Percentiles rank a stretch among this genome's conserved stretches.
phyloP scores from a whole-genome alignment of 2,888 invertebrate genomes.

The Bhutanitis thaidina region DNA sequence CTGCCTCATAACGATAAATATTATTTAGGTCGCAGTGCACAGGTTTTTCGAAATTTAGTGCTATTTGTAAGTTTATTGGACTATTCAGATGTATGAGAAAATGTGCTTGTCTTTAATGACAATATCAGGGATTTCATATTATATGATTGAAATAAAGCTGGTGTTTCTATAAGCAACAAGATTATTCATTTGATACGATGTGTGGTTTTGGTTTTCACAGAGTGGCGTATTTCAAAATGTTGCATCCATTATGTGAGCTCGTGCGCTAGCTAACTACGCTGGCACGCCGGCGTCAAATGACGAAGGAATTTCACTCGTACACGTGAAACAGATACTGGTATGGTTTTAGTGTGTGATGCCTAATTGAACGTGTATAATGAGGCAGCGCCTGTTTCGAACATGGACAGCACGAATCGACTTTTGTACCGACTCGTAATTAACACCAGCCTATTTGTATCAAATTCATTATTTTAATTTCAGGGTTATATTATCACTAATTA shows the following conservation, averaged over 20 bases:
- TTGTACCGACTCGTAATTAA: constrained; percentile 12
- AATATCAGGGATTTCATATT: too few relatives aligned
- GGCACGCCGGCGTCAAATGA: constrained; percentile 44
- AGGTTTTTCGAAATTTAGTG: too few relatives aligned
- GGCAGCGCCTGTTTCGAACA: constrained; percentile 18
- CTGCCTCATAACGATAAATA: too few relatives aligned
- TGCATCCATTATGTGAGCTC: constrained; percentile 1
- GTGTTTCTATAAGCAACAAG: too few relatives aligned
- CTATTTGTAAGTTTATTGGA: too few relatives aligned
- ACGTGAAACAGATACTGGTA: constrained; percentile 48
- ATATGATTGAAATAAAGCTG: too few relatives aligned
- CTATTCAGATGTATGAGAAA: too few relatives aligned
- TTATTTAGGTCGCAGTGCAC: too few relatives aligned
- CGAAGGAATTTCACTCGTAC: constrained; percentile 54
- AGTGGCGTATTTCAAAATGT: constrained; percentile 15
- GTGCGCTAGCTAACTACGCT: constrained; percentile 37
- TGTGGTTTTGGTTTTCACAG: background rate
- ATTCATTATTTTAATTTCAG: background rate
- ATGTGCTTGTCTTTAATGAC: too few relatives aligned
- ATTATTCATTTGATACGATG: too few relatives aligned
- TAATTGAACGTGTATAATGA: constrained; percentile 51
- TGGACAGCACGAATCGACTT: constrained; percentile 4
- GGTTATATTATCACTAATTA: too few relatives aligned
- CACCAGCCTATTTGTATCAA: constrained; percentile 12
- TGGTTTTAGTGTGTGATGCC: constrained; percentile 47